Base-by-base conservation (phyloP, 2,113 vertebrate genomes). In the Acrocephalus arundinaceus region DNA sequence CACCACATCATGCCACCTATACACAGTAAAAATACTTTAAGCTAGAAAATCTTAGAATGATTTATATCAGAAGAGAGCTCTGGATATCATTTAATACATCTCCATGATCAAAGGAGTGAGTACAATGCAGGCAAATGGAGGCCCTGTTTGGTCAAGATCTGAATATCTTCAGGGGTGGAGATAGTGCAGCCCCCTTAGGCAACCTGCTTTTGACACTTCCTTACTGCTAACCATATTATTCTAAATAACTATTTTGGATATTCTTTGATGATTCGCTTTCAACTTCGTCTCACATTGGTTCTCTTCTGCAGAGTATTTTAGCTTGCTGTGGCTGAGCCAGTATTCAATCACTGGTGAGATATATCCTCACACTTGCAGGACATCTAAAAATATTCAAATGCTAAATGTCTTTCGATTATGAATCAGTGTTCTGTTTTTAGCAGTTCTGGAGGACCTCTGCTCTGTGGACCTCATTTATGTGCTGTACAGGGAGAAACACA, bases 261-360 rank as follows among this genome's bases (percentile, higher is more conserved):
- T 30, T 25, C 28, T 86, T 68, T 83, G 35, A 6, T 48, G 35
- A 35, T 52, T 76, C 0, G 0, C 7, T n/a, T 89, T 31, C 9
- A 62, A 0, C 23, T 30, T 74, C 21, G 7, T 83, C 3, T 62
- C 12, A 52, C 3, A 0, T 15, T 22, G 6, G 45, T 52, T 9
- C 18, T 77, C 14, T 90, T 54, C 37, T 39, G 12, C 37, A 59
- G 22, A 62, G 24, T 59, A 30, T 62, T 80, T 46, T 28, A 27
- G 8, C 8, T 71, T 55, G 5, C 20, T 72, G 33, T 37, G 30
- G 19, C 18, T 65, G 43, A 89, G 54, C 15, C 2, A 57, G 25
- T 28, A 54, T 58, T 70, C n/a, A 58, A 48, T 14, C 35, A 33
- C 59, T 58, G 11, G 6, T 67, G 10, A 74, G n/a, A 31, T 16